Percentiles rank a stretch among this genome's conserved stretches.
These are phyloP conservation scores for Labia minor DNA, from an alignment of 2,888 invertebrate species.

Conservation along the genomic window DNA sequence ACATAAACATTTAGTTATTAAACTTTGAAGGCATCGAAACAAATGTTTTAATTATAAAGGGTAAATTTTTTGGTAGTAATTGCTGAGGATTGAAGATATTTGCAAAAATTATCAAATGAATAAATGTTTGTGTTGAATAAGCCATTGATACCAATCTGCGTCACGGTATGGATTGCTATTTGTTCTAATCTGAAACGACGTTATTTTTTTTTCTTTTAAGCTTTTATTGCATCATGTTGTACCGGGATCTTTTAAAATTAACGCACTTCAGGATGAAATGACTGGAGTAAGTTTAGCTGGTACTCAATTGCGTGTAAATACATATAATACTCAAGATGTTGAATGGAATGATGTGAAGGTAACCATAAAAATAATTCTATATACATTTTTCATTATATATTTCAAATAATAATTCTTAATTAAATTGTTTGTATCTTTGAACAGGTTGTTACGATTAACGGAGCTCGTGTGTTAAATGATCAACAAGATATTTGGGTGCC, in stretches of 20 bases:
- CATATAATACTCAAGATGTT: constrained; percentile 75
- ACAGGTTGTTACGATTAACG: constrained; percentile 73
- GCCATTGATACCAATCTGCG: too few species aligned
- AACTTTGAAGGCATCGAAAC: too few species aligned
- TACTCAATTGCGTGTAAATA: constrained; percentile 74
- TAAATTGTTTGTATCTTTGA: constrained; percentile 3
- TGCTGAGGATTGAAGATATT: too few species aligned
- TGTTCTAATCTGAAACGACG: too few species aligned
- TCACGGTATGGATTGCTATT: too few species aligned
- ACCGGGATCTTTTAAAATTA: constrained; percentile 70
- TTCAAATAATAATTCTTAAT: neutral
- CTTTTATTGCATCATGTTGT: constrained; percentile 76
- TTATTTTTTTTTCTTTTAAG: constrained; percentile 43
- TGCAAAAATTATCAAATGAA: too few species aligned
- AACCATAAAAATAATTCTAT: too few species aligned
- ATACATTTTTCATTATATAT: too few species aligned
- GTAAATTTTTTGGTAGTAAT: too few species aligned
- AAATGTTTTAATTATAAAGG: too few species aligned
- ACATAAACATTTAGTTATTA: too few species aligned
- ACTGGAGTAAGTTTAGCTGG: constrained; percentile 80
- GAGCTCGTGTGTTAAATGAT: constrained; percentile 68
- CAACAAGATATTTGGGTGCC: constrained; percentile 74
- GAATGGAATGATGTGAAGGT: constrained; percentile 80
- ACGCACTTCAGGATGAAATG: constrained; percentile 75
- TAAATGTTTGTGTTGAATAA: too few species aligned